Evolutionary conservation across 2,113 vertebrate genomes (phyloP).

Genomic region (Phylloscopus whistleri): DNA sequence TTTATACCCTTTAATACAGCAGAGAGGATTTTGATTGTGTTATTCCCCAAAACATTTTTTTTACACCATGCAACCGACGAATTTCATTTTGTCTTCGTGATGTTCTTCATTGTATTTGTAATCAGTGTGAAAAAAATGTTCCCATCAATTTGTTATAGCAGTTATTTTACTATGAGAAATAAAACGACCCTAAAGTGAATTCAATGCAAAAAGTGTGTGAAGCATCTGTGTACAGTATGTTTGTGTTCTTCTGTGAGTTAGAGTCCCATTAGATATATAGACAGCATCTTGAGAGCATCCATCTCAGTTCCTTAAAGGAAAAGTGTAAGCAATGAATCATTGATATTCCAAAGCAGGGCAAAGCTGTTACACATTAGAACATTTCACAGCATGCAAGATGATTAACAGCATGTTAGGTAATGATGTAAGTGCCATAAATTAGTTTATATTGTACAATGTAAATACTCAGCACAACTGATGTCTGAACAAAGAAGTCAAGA

Average conservation of each 20-base stretch:
- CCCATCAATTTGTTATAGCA: background rate
- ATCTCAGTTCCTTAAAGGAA: constrained; percentile 14
- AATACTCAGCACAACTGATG: constrained; percentile 45
- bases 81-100: background rate
- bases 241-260: background rate
- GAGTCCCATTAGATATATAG: background rate
- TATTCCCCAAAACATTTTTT: background rate
- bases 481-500: constrained; percentile 47
- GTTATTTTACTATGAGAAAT: background rate
- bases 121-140: background rate
- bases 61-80: background rate
- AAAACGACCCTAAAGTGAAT: background rate
- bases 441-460: constrained; percentile 62
- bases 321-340: constrained; percentile 21
- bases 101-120: background rate
- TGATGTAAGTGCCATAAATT: constrained; percentile 66
- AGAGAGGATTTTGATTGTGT: background rate
- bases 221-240: background rate
- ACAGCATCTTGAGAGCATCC: constrained; percentile 35
- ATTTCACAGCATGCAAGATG: constrained; percentile 56
- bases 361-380: constrained; percentile 16
- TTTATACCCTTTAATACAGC: background rate
- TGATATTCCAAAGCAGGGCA: constrained; percentile 4
- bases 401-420: constrained; percentile 68
- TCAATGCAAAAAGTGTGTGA: background rate